A percentile compares a stretch with the other conserved stretches of the same genome.
These are phyloP conservation scores for Leuciscus idus DNA, from an alignment of 2,113 vertebrate species.

Conservation along the genomic window DNA sequence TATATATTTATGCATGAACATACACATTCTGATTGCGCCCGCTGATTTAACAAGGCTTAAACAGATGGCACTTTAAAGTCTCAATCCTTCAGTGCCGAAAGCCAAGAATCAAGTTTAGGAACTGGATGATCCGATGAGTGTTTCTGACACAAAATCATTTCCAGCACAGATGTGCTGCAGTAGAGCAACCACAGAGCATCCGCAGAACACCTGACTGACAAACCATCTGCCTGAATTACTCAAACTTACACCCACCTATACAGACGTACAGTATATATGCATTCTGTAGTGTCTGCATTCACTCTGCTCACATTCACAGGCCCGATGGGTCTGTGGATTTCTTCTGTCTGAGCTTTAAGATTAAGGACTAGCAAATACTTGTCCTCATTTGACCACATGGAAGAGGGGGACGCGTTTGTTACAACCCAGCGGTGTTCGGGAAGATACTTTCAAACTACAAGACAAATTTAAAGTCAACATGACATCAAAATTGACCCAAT, in stretches of 20 bases:
- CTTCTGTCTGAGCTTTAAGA: neutral
- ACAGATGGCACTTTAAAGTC: conserved; percentile 4
- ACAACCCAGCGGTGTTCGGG: neutral
- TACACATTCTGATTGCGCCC: neutral
- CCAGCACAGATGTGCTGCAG: conserved; percentile 15
- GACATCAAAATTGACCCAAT: no score
- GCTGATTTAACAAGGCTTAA: neutral
- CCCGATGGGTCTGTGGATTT: neutral
- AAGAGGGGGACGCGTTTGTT: neutral
- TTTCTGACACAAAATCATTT: conserved; percentile 7
- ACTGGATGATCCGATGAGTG: neutral
- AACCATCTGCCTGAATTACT: conserved; percentile 10
- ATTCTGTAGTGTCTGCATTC: neutral
- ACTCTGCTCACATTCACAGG: neutral
- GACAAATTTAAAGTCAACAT: no score
- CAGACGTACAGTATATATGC: neutral
- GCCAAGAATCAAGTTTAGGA: neutral
- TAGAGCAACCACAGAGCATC: no score
- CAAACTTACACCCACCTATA: neutral
- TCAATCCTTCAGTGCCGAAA: neutral
- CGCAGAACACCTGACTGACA: conserved; percentile 12
- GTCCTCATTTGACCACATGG: conserved; percentile 14
- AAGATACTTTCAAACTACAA: neutral
- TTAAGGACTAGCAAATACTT: conserved; percentile 2
- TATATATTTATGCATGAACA: neutral